Evolutionary conservation across 2,797 vertebrate genomes (phyloP), one percentile per base, ranked within the genome.

Genomic region (Iguana delicatissima): DNA sequence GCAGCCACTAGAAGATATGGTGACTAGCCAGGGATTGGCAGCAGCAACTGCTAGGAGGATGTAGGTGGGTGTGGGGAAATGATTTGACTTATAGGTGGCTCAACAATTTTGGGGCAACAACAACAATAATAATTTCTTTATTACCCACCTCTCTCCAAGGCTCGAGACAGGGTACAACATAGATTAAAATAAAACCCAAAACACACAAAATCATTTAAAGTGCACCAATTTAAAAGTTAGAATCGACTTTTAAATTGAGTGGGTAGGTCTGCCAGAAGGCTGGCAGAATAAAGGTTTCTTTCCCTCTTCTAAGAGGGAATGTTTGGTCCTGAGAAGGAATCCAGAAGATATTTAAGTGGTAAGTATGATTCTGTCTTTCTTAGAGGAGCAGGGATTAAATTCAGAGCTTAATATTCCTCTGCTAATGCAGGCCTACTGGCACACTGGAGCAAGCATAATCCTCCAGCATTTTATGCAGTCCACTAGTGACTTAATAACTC

Each of bases 251-350:
- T 46, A 46, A 46, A 46, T 46, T 46, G 42, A 46, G 2, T 46
- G 42, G 42, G 42, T 46, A 46, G 42, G 42, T 0, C 42, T 46
- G 42, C 42, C 42, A 46, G 42, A 46, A 46, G 42, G 42, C 42
- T 4, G 4, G 42, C 42, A 46, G 42, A 4, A 46, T 57, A 90
- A 95, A 93, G 72, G 79, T 32, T 92, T 24, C 22, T 72, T 85
- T 20, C 62, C 87, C 89, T 92, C 69, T 88, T 32, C 82, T 88
- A 88, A 32, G 46, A 81, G 74, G 59, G 64, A 1, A 9, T 92
- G 77, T 94, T 38, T 90, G 86, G 1, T 88, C 90, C 93, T 90
- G 89, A 89, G 64, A 20, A 86, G 80, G 89, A 92, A 81, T 84
- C 46, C 80, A 76, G 12, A 59, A 2, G 24, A 82, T 50, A 0